Conservation (phyloP, 2,888 invertebrate genomes). For the Hirtodrosophila cameraria region DNA sequence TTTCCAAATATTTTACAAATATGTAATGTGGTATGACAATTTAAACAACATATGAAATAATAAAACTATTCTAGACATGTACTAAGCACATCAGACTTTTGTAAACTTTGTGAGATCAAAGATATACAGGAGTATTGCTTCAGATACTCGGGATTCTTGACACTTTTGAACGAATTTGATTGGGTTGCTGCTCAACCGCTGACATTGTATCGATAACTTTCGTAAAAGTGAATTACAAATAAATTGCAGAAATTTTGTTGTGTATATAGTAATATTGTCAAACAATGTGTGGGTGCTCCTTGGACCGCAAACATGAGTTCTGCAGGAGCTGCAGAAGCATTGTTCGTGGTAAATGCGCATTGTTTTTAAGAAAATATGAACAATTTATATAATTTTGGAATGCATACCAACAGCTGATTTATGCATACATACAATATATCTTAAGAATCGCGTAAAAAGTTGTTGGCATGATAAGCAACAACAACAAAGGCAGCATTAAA, state of each 20-base stretch:
- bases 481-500: constrained; percentile 36
- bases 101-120: no score
- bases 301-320: no score
- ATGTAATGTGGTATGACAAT: neutral
- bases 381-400: constrained; percentile 14
- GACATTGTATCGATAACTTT: no score
- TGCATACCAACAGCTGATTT: constrained; percentile 7
- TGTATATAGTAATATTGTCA: no score
- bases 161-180: no score
- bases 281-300: constrained; percentile 3
- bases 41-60: constrained; percentile 9
- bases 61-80: neutral
- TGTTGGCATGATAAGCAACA: constrained; percentile 11
- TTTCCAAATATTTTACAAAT: constrained; percentile 9
- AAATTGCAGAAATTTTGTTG: no score
- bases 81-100: no score
- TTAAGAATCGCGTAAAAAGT: constrained; percentile 2
- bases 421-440: neutral
- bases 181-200: no score
- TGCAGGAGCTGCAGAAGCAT: neutral
- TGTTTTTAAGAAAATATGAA: neutral
- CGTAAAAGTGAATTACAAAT: no score
- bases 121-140: no score
- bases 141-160: no score
- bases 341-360: neutral